Percentiles rank a stretch among this genome's conserved stretches.
phyloP scores from a whole-genome alignment of 2,113 vertebrate genomes.

The Chionodraco myersi region DNA sequence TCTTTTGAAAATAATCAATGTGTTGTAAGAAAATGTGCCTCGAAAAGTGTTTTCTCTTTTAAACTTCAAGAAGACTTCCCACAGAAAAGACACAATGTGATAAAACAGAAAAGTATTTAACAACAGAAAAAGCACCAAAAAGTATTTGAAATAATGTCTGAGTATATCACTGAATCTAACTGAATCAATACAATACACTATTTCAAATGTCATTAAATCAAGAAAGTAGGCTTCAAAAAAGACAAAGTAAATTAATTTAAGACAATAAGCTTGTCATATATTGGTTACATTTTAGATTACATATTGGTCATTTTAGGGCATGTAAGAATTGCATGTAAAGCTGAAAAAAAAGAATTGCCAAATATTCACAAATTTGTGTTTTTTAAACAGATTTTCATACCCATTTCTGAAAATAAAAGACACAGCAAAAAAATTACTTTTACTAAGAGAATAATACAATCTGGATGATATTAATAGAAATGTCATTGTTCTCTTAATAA shows the following conservation, averaged over 20 bases:
- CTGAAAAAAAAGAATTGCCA: not conserved
- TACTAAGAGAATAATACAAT: not conserved
- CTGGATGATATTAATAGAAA: too few species aligned
- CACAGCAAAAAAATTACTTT: not conserved
- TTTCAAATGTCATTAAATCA: too few species aligned
- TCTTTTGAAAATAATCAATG: too few species aligned
- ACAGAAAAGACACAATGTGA: not conserved
- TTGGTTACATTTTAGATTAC: not conserved
- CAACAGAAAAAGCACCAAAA: not conserved
- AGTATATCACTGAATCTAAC: not conserved
- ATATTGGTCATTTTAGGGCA: not conserved
- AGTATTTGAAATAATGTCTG: not conserved
- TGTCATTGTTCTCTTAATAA: too few species aligned
- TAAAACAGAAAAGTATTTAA: too few species aligned
- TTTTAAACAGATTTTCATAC: not conserved
- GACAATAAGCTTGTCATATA: not conserved
- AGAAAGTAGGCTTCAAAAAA: too few species aligned
- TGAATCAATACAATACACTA: too few species aligned
- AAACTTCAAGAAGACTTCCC: not conserved
- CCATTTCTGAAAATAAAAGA: not conserved
- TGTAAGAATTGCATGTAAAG: not conserved
- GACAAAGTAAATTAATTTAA: not conserved
- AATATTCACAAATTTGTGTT: not conserved
- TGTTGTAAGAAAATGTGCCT: not conserved
- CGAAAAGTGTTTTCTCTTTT: not conserved